These are phyloP conservation scores for Torymus auratus DNA, from an alignment of 2,888 invertebrate genomes.

Conservation along the genomic window DNA sequence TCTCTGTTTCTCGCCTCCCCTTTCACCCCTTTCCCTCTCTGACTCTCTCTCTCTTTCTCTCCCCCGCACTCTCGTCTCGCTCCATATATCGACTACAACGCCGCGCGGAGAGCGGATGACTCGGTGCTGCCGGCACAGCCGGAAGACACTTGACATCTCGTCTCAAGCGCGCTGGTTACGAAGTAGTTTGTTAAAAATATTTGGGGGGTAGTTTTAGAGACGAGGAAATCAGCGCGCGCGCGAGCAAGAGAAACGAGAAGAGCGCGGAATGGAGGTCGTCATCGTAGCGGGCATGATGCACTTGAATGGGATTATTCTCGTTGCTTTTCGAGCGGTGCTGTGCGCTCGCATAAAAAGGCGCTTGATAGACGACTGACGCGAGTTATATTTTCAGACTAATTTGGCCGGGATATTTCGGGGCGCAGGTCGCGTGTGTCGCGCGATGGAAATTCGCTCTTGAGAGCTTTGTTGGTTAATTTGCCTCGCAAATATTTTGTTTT, in stretches of 20 bases:
- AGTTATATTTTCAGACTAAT: not conserved
- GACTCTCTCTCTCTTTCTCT: conserved; percentile 33
- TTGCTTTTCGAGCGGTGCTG: conserved; percentile 13
- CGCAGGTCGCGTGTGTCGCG: not conserved
- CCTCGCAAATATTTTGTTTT: too few relatives aligned
- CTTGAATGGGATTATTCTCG: conserved; percentile 19
- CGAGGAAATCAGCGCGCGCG: not conserved
- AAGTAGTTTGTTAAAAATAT: conserved; percentile 50
- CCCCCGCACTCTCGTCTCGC: conserved; percentile 4
- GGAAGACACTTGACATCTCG: conserved; percentile 36
- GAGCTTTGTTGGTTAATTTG: too few relatives aligned
- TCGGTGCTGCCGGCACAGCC: conserved; percentile 27
- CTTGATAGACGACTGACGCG: not conserved
- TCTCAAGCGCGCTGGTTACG: conserved; percentile 31
- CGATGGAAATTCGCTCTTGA: too few relatives aligned
- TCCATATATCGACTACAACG: not conserved
- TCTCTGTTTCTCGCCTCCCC: not conserved
- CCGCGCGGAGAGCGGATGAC: not conserved
- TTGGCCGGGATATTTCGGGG: not conserved
- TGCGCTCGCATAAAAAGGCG: conserved; percentile 23
- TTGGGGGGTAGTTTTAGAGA: conserved; percentile 6
- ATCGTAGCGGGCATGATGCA: not conserved
- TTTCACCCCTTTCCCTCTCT: conserved; percentile 33
- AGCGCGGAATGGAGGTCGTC: not conserved
- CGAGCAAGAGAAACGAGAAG: not conserved